A percentile compares a stretch with the other conserved stretches of the same genome.
Evolutionary conservation across 2,797 vertebrate species (phyloP).

Genomic region (Carapus acus): DNA sequence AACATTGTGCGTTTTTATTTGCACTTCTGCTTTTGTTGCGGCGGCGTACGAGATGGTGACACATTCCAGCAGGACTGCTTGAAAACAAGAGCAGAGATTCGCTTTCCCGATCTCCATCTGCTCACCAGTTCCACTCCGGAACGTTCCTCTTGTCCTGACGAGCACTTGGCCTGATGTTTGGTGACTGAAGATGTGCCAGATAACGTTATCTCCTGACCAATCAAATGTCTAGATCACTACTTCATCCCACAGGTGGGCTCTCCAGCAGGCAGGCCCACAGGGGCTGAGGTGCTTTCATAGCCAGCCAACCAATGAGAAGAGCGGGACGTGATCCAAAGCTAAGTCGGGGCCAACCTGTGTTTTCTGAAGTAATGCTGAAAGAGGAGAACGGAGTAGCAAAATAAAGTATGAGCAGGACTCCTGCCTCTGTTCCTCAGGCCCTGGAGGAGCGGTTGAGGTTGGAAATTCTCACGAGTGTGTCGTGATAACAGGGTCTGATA

Average conservation of each 20-base stretch:
- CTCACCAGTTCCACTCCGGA: conserved; percentile 68
- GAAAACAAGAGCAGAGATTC: conserved; percentile 26
- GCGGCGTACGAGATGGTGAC: conserved; percentile 23
- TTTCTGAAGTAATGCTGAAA: conserved; percentile 43
- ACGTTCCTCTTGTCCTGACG: conserved; percentile 43
- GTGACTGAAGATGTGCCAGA: conserved; percentile 79
- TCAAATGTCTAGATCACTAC: conserved; percentile 67
- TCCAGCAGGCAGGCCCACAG: conserved; percentile 55
- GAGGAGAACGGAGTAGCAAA: conserved; percentile 17
- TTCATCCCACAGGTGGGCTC: conserved; percentile 75
- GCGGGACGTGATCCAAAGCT: conserved; percentile 30
- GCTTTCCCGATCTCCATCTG: conserved; percentile 68
- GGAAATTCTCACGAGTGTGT: too few relatives aligned
- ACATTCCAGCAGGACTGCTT: conserved; percentile 37
- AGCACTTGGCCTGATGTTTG: conserved; percentile 51
- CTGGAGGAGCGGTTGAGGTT: not conserved
- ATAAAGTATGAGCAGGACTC: too few relatives aligned
- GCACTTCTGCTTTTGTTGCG: not conserved
- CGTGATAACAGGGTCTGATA: too few relatives aligned
- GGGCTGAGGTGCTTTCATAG: conserved; percentile 72
- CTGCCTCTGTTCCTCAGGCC: too few relatives aligned
- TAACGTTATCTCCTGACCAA: conserved; percentile 70
- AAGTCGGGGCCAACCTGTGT: conserved; percentile 37
- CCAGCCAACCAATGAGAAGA: conserved; percentile 69
- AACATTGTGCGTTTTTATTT: too few relatives aligned